These are phyloP conservation scores for Eulemur macaco DNA, from an alignment of 2,113 vertebrate genomes.

Conservation along the genomic window DNA sequence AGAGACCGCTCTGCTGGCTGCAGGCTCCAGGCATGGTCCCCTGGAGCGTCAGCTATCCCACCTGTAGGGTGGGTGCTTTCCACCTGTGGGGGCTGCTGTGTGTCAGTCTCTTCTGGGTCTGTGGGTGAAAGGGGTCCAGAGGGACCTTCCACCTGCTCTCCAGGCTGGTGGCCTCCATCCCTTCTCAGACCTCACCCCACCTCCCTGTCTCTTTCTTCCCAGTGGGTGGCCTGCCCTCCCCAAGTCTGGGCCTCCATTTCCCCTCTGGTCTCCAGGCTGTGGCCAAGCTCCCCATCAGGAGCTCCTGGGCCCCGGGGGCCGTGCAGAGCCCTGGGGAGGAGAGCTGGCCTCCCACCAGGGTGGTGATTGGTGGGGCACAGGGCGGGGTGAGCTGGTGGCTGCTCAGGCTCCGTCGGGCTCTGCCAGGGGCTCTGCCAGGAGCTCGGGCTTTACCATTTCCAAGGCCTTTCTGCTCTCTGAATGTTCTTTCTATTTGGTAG, in stretches of 20 bases:
- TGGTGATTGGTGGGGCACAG: too few species aligned
- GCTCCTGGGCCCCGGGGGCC: background rate
- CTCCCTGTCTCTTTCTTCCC: background rate
- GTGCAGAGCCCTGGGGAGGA: background rate
- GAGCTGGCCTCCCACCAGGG: too few species aligned
- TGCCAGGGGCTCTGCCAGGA: background rate
- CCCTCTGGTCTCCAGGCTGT: background rate
- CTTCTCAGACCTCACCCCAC: background rate
- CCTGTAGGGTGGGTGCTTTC: background rate
- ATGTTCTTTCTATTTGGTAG: background rate
- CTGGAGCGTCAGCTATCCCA: background rate
- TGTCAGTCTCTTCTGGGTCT: background rate
- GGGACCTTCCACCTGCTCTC: background rate
- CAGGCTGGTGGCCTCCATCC: rapidly evolving
- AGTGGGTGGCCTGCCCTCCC: background rate
- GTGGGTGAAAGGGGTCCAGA: background rate
- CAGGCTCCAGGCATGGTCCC: background rate
- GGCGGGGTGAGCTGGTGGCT: background rate
- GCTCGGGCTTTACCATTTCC: background rate
- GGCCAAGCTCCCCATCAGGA: background rate
- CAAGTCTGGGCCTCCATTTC: background rate
- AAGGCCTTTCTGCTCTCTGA: background rate
- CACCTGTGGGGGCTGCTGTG: background rate
- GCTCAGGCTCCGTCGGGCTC: background rate
- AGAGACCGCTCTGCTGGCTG: background rate